These are phyloP conservation scores for Cantharis rustica DNA, from an alignment of 2,888 invertebrate genomes.

Conservation along the genomic window DNA sequence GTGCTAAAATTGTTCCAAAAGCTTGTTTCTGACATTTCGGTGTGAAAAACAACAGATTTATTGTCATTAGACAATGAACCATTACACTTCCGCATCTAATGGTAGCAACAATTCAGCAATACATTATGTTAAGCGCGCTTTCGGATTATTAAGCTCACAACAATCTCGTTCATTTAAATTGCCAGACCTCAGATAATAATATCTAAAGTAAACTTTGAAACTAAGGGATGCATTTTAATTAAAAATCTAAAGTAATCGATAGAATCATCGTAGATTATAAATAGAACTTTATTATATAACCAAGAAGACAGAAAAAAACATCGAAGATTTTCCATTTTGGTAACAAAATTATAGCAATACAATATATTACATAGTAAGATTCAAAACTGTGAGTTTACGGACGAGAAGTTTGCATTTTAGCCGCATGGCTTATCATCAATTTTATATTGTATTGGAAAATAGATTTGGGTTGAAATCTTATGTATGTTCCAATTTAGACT, in stretches of 20 bases:
- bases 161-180: neutral
- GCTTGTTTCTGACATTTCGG: neutral
- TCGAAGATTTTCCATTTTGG: neutral
- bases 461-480: neutral
- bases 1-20: neutral
- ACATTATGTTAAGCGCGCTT: neutral
- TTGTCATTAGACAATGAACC: neutral
- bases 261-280: neutral
- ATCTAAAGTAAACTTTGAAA: neutral
- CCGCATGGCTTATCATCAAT: neutral
- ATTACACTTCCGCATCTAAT: neutral
- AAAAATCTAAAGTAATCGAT: neutral
- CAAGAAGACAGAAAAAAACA: neutral
- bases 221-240: neutral
- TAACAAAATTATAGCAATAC: neutral
- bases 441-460: neutral
- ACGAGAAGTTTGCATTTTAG: neutral
- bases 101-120: neutral
- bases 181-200: neutral
- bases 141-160: neutral
- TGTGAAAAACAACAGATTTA: neutral
- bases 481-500: neutral
- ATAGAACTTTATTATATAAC: neutral
- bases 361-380: neutral
- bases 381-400: neutral